These are phyloP conservation scores for Xiphophorus couchianus DNA, from an alignment of 2,113 vertebrate genomes.

Conservation along the genomic window DNA sequence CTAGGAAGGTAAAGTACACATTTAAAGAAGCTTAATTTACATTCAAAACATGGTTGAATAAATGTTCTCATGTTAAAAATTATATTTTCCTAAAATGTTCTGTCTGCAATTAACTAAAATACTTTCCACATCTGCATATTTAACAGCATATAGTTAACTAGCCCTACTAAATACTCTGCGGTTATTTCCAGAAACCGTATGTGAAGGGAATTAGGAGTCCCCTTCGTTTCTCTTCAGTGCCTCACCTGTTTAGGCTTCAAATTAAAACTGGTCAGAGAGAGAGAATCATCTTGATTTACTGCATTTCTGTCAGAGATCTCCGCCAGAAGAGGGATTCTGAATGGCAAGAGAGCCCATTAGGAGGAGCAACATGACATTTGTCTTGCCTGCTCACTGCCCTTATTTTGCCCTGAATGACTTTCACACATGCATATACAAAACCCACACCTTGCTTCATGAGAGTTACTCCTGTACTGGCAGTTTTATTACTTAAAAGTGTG, in stretches of 20 bases:
- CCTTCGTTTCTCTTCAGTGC: slow-evolving; percentile 2
- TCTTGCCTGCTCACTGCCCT: slow-evolving; percentile 18
- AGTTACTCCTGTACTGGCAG: slow-evolving; percentile 3
- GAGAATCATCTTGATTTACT: slow-evolving; percentile 17
- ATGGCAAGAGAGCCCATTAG: slow-evolving; percentile 60
- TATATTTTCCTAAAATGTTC: background rate
- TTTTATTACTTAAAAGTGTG: background rate
- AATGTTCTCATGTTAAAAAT: background rate
- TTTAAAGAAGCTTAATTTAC: background rate
- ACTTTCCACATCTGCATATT: too few species aligned
- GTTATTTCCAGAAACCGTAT: slow-evolving; percentile 3
- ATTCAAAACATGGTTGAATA: background rate
- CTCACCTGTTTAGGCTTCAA: slow-evolving; percentile 34
- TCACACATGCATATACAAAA: slow-evolving; percentile 21
- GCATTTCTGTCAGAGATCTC: slow-evolving; percentile 52
- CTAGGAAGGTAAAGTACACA: background rate
- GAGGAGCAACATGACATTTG: slow-evolving; percentile 51
- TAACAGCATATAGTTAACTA: background rate
- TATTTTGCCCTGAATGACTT: slow-evolving; percentile 36
- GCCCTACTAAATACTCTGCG: slow-evolving; percentile 3
- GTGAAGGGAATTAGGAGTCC: background rate
- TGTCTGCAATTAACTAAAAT: too few species aligned
- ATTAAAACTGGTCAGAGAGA: slow-evolving; percentile 31
- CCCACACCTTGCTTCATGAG: background rate
- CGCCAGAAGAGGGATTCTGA: slow-evolving; percentile 35